A percentile compares a stretch with the other conserved stretches of the same genome.
Conservation (phyloP, 1,140 invertebrate species). For the Hyphantria cunea region DNA sequence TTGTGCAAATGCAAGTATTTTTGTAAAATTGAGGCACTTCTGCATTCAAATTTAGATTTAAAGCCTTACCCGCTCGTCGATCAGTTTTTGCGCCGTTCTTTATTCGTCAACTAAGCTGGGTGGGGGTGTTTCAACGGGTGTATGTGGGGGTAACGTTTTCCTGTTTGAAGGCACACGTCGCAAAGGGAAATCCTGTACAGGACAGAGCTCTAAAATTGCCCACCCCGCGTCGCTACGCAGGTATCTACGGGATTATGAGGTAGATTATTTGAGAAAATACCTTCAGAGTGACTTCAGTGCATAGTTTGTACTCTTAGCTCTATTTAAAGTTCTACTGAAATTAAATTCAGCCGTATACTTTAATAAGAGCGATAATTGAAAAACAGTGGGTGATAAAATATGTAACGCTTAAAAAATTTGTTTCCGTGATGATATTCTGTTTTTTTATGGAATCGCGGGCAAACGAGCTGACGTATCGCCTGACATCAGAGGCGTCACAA, state of each 20-base stretch:
- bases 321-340: too few species aligned
- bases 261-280: constrained; percentile 16
- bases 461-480: too few species aligned
- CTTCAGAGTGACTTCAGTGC: not conserved
- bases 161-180: constrained; percentile 79
- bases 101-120: constrained; percentile 71
- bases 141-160: constrained; percentile 66
- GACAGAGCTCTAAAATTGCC: constrained; percentile 79
- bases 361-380: too few species aligned
- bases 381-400: too few species aligned
- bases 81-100: constrained; percentile 22
- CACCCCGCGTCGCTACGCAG: constrained; percentile 56
- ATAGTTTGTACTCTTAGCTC: not conserved
- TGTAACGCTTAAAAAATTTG: too few species aligned
- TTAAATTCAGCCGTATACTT: too few species aligned
- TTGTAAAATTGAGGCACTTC: too few species aligned
- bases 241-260: constrained; percentile 40
- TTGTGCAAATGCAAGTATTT: too few species aligned
- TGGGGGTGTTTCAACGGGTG: constrained; percentile 39
- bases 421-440: too few species aligned
- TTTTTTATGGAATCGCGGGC: too few species aligned
- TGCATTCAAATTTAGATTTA: too few species aligned
- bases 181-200: constrained; percentile 79
- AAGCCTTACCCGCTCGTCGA: not conserved
- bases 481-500: too few species aligned